Conservation (phyloP, 2,113 vertebrate species). For the Cheirogaleus medius region DNA sequence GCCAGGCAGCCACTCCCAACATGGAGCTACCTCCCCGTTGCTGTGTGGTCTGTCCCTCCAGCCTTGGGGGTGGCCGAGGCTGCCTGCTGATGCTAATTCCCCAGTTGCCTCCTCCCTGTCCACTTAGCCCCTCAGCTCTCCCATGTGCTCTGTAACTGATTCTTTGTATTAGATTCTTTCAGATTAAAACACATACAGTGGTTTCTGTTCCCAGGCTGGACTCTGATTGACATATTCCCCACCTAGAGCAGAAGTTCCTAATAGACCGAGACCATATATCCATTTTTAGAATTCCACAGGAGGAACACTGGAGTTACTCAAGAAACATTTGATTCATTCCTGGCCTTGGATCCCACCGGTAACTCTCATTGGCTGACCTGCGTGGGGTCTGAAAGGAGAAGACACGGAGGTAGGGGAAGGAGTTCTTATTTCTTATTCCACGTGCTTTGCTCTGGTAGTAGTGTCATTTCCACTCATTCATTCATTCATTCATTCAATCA, state of each 20-base stretch:
- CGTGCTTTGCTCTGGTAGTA: background rate
- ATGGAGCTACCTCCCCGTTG: background rate
- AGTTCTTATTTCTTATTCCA: background rate
- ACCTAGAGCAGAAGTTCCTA: background rate
- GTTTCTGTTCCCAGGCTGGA: background rate
- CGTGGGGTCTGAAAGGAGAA: background rate
- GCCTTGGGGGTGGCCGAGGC: background rate
- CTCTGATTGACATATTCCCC: background rate
- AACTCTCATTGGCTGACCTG: background rate
- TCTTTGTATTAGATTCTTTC: background rate
- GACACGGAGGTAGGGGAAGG: background rate
- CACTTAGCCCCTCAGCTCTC: background rate
- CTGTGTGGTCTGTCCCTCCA: background rate
- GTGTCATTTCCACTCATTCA: background rate
- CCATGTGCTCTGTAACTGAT: background rate
- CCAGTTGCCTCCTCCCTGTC: background rate
- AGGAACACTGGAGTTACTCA: background rate
- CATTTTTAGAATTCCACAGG: background rate
- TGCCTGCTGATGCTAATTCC: background rate
- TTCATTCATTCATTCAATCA: background rate
- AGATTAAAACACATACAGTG: background rate
- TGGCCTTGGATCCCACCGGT: background rate
- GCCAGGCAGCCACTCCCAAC: background rate
- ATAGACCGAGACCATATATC: background rate
- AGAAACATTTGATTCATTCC: background rate